A percentile compares a stretch with the other conserved stretches of the same genome.
Conservation (phyloP, 2,113 vertebrate genomes). For the Rhea americana region DNA sequence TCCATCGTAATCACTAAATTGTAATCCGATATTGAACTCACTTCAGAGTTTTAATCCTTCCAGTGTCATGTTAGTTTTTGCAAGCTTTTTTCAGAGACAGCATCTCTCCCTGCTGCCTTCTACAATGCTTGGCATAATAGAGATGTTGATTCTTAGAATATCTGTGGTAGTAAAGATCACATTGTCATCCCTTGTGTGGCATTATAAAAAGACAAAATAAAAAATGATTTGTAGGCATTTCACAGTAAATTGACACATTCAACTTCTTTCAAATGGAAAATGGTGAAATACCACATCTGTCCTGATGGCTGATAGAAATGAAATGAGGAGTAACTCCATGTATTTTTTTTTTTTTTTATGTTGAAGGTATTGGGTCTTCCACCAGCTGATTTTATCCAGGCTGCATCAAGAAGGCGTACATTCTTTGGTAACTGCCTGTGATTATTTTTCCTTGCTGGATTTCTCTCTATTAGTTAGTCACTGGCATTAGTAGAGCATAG, state of each 20-base stretch:
- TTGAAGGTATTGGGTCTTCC: constrained; percentile 91
- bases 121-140: neutral
- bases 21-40: neutral
- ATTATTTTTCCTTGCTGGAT: neutral
- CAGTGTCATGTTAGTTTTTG: neutral
- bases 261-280: neutral
- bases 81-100: neutral
- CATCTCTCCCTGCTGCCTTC: neutral
- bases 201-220: neutral
- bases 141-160: neutral
- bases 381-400: constrained; percentile 87
- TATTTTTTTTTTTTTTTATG: neutral
- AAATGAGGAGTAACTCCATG: neutral
- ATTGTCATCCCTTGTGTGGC: neutral
- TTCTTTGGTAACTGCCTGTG: constrained; percentile 87
- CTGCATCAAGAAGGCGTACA: constrained; percentile 81
- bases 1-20: neutral
- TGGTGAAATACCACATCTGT: neutral
- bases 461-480: neutral
- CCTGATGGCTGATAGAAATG: neutral
- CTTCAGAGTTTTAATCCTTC: neutral
- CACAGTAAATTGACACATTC: neutral
- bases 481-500: neutral
- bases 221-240: neutral
- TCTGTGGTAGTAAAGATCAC: neutral